Evolutionary conservation across 2,797 vertebrate genomes (phyloP).

Genomic region (Borostomias antarcticus): DNA sequence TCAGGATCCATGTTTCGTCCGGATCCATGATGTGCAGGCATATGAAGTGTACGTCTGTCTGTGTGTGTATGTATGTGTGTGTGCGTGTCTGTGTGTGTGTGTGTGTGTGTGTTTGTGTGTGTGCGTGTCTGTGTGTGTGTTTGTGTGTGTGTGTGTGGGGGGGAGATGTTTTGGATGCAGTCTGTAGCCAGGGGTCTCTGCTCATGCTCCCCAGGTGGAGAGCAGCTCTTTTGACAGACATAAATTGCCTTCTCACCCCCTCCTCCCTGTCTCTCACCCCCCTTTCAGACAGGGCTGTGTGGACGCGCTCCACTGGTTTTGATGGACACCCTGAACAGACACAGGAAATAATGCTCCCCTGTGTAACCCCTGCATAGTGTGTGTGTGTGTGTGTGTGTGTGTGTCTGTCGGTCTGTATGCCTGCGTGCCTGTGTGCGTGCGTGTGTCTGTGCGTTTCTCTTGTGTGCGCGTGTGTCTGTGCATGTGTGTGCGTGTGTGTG

Average conservation of each 20-base stretch:
- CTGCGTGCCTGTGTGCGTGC: neutral
- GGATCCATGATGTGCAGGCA: neutral
- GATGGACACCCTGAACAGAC: conserved; percentile 68
- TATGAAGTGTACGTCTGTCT: neutral
- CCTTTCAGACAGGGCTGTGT: conserved; percentile 66
- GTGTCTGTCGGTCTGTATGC: neutral
- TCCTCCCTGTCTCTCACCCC: conserved; percentile 30
- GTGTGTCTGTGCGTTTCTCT: conserved; percentile 6
- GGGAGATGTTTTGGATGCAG: conserved; percentile 64
- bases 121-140: neutral
- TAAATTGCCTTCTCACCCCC: conserved; percentile 73
- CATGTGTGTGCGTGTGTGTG: conserved; percentile 10
- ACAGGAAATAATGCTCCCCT: conserved; percentile 66
- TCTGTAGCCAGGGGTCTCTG: conserved; percentile 42
- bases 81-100: neutral
- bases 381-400: conserved; percentile 5
- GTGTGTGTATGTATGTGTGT: neutral
- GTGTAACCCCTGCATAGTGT: conserved; percentile 37
- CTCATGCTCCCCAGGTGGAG: conserved; percentile 62
- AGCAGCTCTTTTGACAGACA: conserved; percentile 71
- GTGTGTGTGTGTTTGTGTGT: conserved; percentile 10
- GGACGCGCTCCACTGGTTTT: conserved; percentile 74
- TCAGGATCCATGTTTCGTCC: neutral
- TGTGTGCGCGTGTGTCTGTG: conserved; percentile 8
- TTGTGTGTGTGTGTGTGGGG: conserved; percentile 7